Base-by-base conservation (phyloP, 2,113 vertebrate species). In the Colius striatus region DNA sequence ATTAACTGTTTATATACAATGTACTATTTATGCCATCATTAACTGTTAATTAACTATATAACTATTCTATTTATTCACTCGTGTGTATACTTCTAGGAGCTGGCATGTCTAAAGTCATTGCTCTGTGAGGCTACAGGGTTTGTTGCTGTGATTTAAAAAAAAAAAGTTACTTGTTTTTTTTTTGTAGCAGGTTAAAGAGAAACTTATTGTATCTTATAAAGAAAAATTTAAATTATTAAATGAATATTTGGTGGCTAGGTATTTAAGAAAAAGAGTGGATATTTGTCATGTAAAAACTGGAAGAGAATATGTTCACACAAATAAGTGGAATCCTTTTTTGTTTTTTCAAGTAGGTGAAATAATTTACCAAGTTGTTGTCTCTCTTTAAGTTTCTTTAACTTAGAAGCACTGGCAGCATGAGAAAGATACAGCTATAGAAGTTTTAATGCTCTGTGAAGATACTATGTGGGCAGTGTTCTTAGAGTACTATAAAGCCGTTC, bases 281-380 rank as follows among this genome's bases (percentile, higher is more conserved):
- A 50, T 58, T 43, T 83, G 13, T 73, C 65, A 27, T n/a, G 25
- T 87, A 87, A 54, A 66, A 77, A 77, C 68, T 67, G 36, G 65
- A 83, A 67, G 22, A 81, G 48, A 87, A 71, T 51, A 27, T 30
- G 61, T 55, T 89, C 57, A 27, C 7, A 43, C 22, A 67, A 82
- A 21, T 34, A 89, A 76, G 4, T 71, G 38, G 17, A 74, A 89
- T 84, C 43, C 21, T 11, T 13, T 71, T 47, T 57, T 68, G 32
- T 71, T 84, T 89, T 9, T 91, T 77, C 70, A 89, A 72, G 20
- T 63, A 63, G 9, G 26, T 60, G 13, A 91, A 96, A 74, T 78
- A 63, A 55, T 67, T 71, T 81, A 29, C 20, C 20, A 43, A 26
- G 2, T 20, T 65, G 9, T n/a, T 66, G 43, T 58, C 4, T 60